phyloP scores from a whole-genome alignment of 92 coral and sea anemone species.

The Meandrina meandrites region DNA sequence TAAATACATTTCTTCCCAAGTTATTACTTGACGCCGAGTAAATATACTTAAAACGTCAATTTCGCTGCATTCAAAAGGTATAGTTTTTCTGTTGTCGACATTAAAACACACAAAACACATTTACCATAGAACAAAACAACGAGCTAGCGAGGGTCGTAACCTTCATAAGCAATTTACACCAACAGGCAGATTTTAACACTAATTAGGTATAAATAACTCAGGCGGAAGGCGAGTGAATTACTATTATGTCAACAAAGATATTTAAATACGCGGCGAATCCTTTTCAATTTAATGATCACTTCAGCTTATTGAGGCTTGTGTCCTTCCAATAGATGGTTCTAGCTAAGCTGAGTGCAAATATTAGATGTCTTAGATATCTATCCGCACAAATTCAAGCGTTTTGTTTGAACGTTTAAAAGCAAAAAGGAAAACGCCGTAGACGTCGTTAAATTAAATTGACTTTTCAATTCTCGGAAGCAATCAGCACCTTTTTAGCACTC shows the following conservation, averaged over 20 bases:
- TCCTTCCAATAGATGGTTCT: neutral
- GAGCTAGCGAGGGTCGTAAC: neutral
- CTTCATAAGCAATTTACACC: neutral
- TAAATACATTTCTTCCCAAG: neutral
- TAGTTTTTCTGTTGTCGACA: neutral
- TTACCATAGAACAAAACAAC: neutral
- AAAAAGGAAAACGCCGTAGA: neutral
- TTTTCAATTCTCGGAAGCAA: neutral
- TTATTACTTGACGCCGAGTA: neutral
- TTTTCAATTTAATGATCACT: conserved; percentile 16
- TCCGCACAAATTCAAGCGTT: neutral
- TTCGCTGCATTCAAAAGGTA: neutral
- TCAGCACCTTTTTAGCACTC: conserved; percentile 2
- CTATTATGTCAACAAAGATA: conserved; percentile 16
- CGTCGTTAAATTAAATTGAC: conserved; percentile 8
- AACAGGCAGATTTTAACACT: neutral
- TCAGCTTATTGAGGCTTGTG: neutral
- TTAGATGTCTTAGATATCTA: neutral
- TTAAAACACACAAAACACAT: neutral
- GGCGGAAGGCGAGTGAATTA: neutral
- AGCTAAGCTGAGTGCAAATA: neutral
- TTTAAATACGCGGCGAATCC: neutral
- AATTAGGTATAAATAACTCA: conserved; percentile 5
- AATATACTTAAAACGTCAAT: neutral
- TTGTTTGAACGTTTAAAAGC: neutral